Evolutionary conservation across 2,888 invertebrate genomes (phyloP).

Genomic region (Aleiodes testaceus): DNA sequence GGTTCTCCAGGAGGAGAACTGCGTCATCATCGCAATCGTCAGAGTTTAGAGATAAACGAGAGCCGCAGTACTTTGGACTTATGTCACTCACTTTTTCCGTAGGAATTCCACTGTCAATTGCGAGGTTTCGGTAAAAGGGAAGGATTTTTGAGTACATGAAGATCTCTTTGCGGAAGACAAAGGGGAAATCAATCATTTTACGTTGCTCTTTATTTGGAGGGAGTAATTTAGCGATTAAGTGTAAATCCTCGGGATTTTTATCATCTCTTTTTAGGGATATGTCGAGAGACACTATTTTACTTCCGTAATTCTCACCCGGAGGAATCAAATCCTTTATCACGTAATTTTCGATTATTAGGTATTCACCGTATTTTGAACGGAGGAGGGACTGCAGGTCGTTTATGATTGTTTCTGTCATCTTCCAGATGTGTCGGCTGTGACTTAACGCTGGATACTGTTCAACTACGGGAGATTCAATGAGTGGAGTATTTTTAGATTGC

Average conservation of each 20-base stretch:
- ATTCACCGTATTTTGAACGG: slow-evolving; percentile 51
- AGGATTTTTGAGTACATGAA: slow-evolving; percentile 75
- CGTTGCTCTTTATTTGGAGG: slow-evolving; percentile 76
- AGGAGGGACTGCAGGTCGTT: slow-evolving; percentile 60
- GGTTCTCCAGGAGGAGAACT: slow-evolving; percentile 76
- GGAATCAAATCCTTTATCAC: slow-evolving; percentile 60
- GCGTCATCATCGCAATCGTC: slow-evolving; percentile 75
- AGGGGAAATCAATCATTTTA: slow-evolving; percentile 75
- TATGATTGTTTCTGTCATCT: slow-evolving; percentile 4
- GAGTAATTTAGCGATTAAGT: slow-evolving; percentile 76
- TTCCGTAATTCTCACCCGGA: slow-evolving; percentile 79
- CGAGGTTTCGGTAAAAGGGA: slow-evolving; percentile 74
- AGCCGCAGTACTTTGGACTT: slow-evolving; percentile 76
- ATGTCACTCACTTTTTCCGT: slow-evolving; percentile 72
- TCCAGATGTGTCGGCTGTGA: neutral
- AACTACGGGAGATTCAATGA: too few relatives aligned
- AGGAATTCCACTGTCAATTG: slow-evolving; percentile 73
- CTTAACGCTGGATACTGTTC: too few relatives aligned
- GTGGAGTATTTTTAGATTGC: too few relatives aligned
- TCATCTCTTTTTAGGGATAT: slow-evolving; percentile 51
- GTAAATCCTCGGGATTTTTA: slow-evolving; percentile 65
- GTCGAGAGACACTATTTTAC: slow-evolving; percentile 74
- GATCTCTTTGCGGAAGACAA: slow-evolving; percentile 77
- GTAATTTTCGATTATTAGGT: slow-evolving; percentile 56
- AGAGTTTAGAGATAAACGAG: slow-evolving; percentile 68